Base-by-base conservation (phyloP, 2,113 vertebrate species). In the Osmerus mordax region DNA sequence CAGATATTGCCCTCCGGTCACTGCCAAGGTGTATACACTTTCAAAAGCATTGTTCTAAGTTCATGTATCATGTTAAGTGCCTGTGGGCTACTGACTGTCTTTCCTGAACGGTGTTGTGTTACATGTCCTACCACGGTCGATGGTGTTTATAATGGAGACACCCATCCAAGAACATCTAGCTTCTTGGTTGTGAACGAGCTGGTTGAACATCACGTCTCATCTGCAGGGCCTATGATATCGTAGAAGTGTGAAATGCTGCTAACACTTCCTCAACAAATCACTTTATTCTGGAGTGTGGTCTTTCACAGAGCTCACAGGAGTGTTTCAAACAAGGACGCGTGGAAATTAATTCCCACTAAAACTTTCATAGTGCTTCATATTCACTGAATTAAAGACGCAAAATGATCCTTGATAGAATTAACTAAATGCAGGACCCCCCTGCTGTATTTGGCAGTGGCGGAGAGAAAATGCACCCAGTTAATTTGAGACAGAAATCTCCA, bases 401-500 rank as follows among this genome's bases (percentile, higher is more conserved):
- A 69, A 76, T 54, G 69, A 59, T 59, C 71, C 51, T 65, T 71
- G 61, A 75, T 84, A 84, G 71, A 72, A 69, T 80, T 69, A 76
- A 32, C 59, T 28, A 64, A 76, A 76, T 66, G 51, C 78, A 56
- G 21, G 61, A 73, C 69, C 72, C 66, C 41, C 28, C 66, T 74
- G 41, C 75, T 52, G 73, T 62, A 65, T 73, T 71, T 81, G 75
- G 75, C 71, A 77, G 64, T 14, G 64, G 64, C 71, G 70, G 74
- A 85, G 69, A 72, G 77, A 32, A 51, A 51, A 65, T 58, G 28
- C 62, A 74, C 73, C 55, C 74, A 75, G 63, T 71, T 82, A 75
- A 78, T 83, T 84, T 81, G 75, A 69, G 41, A 78, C 47, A 75
- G 53, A 83, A 85, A 87, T 84, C 83, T 83, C 86, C 79, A 77